Conservation (phyloP, 2,797 vertebrate genomes). For the Pteropus rufus region DNA sequence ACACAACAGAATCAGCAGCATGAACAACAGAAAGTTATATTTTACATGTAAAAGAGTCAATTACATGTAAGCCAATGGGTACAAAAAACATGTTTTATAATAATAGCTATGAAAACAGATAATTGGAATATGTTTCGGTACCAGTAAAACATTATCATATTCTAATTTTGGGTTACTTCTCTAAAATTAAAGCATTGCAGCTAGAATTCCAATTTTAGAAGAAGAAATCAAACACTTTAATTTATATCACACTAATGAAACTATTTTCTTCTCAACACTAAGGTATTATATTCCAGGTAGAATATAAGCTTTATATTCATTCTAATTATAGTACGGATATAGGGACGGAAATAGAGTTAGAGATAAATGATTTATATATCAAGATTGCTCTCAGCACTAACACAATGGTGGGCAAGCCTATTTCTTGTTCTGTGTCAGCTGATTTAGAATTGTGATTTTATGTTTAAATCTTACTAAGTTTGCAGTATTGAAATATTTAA, state of each 20-base stretch:
- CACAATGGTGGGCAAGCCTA: background rate
- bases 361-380: background rate
- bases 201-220: background rate
- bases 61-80: constrained; percentile 6
- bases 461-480: background rate
- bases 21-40: constrained; percentile 24
- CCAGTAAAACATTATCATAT: background rate
- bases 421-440: background rate
- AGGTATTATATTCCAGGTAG: background rate
- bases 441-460: background rate
- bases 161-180: constrained; percentile 15
- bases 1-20: constrained; percentile 22
- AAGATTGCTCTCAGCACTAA: background rate
- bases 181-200: constrained; percentile 5
- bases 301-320: background rate
- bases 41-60: background rate
- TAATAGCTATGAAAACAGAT: background rate
- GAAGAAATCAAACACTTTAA: background rate
- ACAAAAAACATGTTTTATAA: background rate
- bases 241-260: background rate
- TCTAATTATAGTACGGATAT: background rate
- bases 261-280: background rate
- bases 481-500: background rate
- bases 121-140: background rate
- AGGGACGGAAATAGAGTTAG: background rate